Evolutionary conservation across 2,797 vertebrate species (phyloP).

Genomic region (Chelidonichthys spinosus): DNA sequence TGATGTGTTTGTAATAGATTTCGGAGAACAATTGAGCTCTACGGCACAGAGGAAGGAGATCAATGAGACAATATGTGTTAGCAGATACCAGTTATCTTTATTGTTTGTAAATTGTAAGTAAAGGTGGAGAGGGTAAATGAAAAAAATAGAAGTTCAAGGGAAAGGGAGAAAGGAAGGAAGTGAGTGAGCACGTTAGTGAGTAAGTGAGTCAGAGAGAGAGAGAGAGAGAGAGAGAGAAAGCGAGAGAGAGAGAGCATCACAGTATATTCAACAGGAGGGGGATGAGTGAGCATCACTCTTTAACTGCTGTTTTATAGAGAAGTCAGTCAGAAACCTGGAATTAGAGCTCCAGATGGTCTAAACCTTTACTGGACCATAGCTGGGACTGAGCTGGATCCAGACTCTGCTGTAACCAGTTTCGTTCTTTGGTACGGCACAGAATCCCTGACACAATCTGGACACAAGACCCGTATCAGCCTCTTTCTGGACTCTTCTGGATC

Average conservation of each 20-base stretch:
- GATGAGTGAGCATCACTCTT: background rate
- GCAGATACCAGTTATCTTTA: background rate
- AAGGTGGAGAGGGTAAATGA: background rate
- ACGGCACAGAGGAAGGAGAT: slow-evolving; percentile 2
- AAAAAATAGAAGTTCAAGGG: background rate
- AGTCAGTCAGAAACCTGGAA: background rate
- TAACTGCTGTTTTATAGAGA: background rate
- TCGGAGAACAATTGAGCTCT: slow-evolving; percentile 9
- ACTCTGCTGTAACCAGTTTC: background rate
- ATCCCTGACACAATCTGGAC: background rate
- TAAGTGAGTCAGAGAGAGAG: slow-evolving; percentile 5
- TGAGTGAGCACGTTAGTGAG: slow-evolving; percentile 13
- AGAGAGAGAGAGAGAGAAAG: slow-evolving; percentile 1
- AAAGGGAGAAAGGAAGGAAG: slow-evolving; percentile 22
- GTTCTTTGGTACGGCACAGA: background rate
- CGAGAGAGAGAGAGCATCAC: background rate
- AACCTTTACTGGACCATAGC: slow-evolving; percentile 2
- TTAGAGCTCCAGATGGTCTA: background rate
- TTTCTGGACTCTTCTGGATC: background rate
- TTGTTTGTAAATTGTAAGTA: background rate
- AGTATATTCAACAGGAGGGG: background rate
- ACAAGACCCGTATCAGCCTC: background rate
- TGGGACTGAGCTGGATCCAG: background rate
- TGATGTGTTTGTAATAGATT: background rate
- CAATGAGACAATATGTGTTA: background rate